These are phyloP conservation scores for Gulo gulo DNA, from an alignment of 2,113 vertebrate species.

Conservation along the genomic window DNA sequence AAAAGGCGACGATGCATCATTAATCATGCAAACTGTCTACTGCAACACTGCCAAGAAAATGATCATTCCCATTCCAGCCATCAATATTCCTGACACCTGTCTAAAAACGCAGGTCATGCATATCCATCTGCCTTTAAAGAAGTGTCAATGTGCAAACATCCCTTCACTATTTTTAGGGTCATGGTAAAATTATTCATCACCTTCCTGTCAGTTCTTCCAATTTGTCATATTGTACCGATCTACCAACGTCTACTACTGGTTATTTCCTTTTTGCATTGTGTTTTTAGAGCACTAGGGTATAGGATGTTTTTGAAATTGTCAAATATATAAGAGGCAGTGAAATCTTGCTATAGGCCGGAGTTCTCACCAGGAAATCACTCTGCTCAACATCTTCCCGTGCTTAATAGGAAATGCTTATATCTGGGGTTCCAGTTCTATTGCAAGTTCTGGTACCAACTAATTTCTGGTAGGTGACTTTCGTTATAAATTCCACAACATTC, in stretches of 20 bases:
- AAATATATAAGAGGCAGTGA: background rate
- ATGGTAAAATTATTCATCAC: conserved; percentile 82
- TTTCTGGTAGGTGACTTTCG: background rate
- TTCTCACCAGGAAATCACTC: background rate
- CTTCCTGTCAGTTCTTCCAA: conserved; percentile 79
- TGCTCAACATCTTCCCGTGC: background rate
- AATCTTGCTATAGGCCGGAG: background rate
- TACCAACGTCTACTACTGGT: conserved; percentile 42
- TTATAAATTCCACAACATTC: background rate
- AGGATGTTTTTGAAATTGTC: conserved; percentile 41
- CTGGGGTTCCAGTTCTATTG: background rate
- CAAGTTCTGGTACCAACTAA: background rate
- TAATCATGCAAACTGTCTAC: conserved; percentile 75
- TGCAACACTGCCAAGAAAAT: conserved; percentile 58
- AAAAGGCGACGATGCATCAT: conserved; percentile 66
- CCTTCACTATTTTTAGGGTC: conserved; percentile 84
- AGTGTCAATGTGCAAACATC: conserved; percentile 81
- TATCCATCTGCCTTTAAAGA: conserved; percentile 83
- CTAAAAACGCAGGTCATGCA: conserved; percentile 81
- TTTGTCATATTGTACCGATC: conserved; percentile 79
- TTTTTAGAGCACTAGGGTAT: background rate
- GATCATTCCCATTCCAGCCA: conserved; percentile 67
- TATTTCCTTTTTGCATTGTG: conserved; percentile 31
- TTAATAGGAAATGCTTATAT: background rate
- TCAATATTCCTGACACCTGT: conserved; percentile 76